These are phyloP conservation scores for Lepidocyrtinus sp. DNA, from an alignment of 2,888 invertebrate species.

Conservation along the genomic window DNA sequence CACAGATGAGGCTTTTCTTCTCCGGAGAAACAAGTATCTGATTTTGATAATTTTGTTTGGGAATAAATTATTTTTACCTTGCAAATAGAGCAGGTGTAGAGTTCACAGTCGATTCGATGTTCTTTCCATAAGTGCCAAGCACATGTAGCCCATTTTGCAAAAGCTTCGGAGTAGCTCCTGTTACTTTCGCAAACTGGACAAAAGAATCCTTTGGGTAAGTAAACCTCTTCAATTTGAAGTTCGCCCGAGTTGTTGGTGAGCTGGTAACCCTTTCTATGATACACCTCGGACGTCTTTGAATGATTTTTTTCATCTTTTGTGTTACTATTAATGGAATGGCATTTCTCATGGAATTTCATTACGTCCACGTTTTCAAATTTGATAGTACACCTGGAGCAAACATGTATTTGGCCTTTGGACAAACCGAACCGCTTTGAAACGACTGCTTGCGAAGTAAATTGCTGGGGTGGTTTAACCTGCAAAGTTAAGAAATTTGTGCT, in stretches of 20 bases:
- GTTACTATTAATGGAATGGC: constrained; percentile 53
- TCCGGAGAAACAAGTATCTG: too few species aligned
- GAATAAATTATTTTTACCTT: constrained; percentile 70
- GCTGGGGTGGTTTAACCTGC: constrained; percentile 56
- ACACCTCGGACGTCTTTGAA: not conserved
- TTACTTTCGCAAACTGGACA: constrained; percentile 60
- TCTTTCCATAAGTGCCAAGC: constrained; percentile 81
- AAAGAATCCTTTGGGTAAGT: constrained; percentile 35
- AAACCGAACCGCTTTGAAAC: constrained; percentile 62
- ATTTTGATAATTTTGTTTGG: too few species aligned
- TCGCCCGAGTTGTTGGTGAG: not conserved
- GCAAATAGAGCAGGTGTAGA: constrained; percentile 84
- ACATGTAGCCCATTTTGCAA: constrained; percentile 79
- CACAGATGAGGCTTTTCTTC: too few species aligned
- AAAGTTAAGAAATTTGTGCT: constrained; percentile 26
- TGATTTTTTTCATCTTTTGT: not conserved
- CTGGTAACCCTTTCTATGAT: not conserved
- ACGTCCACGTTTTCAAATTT: constrained; percentile 62
- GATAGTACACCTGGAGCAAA: constrained; percentile 62
- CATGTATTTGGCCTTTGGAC: constrained; percentile 48
- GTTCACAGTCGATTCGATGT: constrained; percentile 83
- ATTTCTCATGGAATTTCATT: constrained; percentile 66
- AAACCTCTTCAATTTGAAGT: not conserved
- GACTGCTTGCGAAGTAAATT: constrained; percentile 46
- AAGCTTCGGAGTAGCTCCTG: constrained; percentile 70